Evolutionary conservation across 2,888 invertebrate genomes (phyloP).

Genomic region (Oconnorella tubifera): DNA sequence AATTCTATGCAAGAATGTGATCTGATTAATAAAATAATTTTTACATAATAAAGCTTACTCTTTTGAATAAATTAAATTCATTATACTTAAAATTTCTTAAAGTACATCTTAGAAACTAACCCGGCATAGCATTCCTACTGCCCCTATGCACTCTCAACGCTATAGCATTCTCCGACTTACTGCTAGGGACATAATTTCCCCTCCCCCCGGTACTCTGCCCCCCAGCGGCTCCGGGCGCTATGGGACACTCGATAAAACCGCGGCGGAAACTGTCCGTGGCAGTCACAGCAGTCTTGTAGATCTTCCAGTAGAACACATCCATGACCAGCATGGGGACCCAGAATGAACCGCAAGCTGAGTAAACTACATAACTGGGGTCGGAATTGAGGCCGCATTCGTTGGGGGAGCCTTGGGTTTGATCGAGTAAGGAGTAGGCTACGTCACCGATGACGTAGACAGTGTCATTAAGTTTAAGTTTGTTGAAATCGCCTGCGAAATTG

Average conservation of each 20-base stretch:
- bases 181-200: neutral
- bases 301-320: constrained; percentile 96
- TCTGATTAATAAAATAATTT: no score
- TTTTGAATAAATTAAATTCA: no score
- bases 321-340: constrained; percentile 96
- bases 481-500: no score
- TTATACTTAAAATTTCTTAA: no score
- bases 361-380: constrained; percentile 81
- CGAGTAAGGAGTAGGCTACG: no score
- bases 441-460: no score
- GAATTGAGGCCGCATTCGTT: constrained; percentile 44
- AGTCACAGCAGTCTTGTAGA: constrained; percentile 78
- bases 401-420: constrained; percentile 49
- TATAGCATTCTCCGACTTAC: constrained; percentile 52
- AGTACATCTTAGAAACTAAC: no score
- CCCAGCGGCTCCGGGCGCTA: neutral
- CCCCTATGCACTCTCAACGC: constrained; percentile 88
- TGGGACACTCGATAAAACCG: constrained; percentile 40
- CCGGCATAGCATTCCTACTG: constrained; percentile 27
- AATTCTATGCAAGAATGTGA: no score
- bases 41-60: no score
- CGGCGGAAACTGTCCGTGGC: constrained; percentile 49
- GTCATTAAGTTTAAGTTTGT: no score
- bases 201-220: constrained; percentile 1
- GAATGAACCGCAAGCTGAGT: constrained; percentile 95